A percentile compares a stretch with the other conserved stretches of the same genome.
phyloP scores from a whole-genome alignment of 2,888 invertebrate genomes.

The Drosophila colorata region DNA sequence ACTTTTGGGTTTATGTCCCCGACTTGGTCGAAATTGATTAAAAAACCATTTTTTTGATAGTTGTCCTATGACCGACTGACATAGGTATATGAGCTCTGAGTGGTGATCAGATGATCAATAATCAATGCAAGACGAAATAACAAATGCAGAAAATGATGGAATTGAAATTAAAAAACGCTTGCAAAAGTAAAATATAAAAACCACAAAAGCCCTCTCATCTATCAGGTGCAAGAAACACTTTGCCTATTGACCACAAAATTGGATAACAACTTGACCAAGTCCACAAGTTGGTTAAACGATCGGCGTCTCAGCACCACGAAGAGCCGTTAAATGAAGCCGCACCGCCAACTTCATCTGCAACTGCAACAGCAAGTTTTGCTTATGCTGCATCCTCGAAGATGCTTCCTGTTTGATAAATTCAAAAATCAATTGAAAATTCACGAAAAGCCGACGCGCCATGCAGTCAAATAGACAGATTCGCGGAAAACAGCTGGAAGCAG shows the following conservation, averaged over 20 bases:
- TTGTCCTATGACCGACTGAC: no score
- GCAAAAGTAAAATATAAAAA: not conserved
- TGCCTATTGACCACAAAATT: slow-evolving; percentile 31
- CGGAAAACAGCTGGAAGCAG: slow-evolving; percentile 76
- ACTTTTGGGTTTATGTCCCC: no score
- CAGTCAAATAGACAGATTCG: slow-evolving; percentile 64
- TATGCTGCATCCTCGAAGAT: slow-evolving; percentile 58
- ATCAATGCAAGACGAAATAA: no score
- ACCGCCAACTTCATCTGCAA: slow-evolving; percentile 18
- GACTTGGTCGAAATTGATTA: no score
- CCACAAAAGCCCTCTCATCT: slow-evolving; percentile 33
- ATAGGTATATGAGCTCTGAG: no score
- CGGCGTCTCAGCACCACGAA: slow-evolving; percentile 25
- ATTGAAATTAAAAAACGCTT: not conserved
- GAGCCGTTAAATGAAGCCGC: slow-evolving; percentile 72
- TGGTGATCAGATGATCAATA: no score
- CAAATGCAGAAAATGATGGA: no score
- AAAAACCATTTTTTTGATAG: no score
- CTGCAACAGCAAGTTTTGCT: slow-evolving; percentile 57
- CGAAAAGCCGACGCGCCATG: slow-evolving; percentile 71
- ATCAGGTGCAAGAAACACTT: slow-evolving; percentile 45
- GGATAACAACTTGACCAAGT: slow-evolving; percentile 23
- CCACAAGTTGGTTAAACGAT: slow-evolving; percentile 15
- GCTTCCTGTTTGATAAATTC: slow-evolving; percentile 79
- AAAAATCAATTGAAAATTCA: slow-evolving; percentile 75